Conservation (phyloP, 2,113 vertebrate species). For the Corynorhinus townsendii region DNA sequence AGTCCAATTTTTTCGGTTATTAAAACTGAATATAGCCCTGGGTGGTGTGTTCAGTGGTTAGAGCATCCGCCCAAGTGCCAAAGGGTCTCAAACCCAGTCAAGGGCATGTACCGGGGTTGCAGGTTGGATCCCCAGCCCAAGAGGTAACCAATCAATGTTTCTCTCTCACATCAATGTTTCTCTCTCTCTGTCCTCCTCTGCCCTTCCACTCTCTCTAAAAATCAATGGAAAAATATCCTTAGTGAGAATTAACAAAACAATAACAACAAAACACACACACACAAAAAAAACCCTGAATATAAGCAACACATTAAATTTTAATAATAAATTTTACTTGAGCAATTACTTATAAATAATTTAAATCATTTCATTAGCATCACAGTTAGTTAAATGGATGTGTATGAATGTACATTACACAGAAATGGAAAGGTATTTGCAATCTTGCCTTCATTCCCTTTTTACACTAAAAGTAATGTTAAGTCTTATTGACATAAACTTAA, state of each 20-base stretch:
- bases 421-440: not conserved
- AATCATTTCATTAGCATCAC: conserved; percentile 21
- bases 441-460: not conserved
- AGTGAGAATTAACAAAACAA: too few species aligned
- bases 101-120: too few species aligned
- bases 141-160: too few species aligned
- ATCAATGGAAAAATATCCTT: too few species aligned
- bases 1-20: not conserved
- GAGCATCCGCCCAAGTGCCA: too few species aligned
- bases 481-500: not conserved
- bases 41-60: too few species aligned
- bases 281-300: not conserved
- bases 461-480: conserved; percentile 24
- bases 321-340: not conserved
- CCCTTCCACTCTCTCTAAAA: too few species aligned
- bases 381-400: not conserved
- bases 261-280: too few species aligned
- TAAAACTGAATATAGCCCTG: not conserved
- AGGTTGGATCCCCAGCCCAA: too few species aligned
- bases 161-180: too few species aligned
- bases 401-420: not conserved
- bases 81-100: too few species aligned
- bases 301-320: conserved; percentile 9
- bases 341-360: not conserved
- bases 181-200: too few species aligned